These are phyloP conservation scores for Chlamydotis undulata DNA, from an alignment of 2,113 vertebrate species.

Conservation along the genomic window DNA sequence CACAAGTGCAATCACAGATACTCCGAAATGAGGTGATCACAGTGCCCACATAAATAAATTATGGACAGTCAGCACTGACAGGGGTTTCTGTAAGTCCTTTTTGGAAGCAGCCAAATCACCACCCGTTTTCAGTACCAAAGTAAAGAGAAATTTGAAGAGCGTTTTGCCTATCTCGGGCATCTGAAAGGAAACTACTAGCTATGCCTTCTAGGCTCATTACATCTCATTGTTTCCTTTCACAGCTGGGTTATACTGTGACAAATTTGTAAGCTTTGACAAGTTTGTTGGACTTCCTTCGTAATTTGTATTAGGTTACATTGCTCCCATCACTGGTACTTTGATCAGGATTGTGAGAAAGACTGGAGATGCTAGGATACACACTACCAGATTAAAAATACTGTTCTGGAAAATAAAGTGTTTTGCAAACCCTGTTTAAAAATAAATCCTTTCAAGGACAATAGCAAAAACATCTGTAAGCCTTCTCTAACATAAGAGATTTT, in stretches of 20 bases:
- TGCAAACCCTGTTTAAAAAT: not conserved
- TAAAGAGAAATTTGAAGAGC: not conserved
- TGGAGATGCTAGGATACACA: not conserved
- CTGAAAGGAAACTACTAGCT: not conserved
- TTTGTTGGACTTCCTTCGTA: not conserved
- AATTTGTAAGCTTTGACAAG: not conserved
- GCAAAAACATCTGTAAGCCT: not conserved
- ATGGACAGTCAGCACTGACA: not conserved
- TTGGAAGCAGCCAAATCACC: not conserved
- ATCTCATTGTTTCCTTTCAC: not conserved
- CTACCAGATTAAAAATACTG: not conserved
- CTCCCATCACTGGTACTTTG: not conserved
- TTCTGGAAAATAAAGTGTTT: not conserved
- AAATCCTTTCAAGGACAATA: conserved; percentile 8
- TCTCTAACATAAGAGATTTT: not conserved
- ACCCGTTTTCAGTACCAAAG: not conserved
- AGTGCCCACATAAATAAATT: not conserved
- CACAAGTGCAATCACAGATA: not conserved
- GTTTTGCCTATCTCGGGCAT: not conserved
- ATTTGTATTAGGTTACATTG: not conserved
- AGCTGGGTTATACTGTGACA: not conserved
- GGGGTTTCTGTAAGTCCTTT: not conserved
- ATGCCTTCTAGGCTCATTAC: not conserved
- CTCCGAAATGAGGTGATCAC: not conserved
- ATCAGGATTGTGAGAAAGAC: not conserved